Evolutionary conservation across 1,140 invertebrate genomes (phyloP), one percentile per base, ranked within the genome.

Genomic region (Aphelinus certus): DNA sequence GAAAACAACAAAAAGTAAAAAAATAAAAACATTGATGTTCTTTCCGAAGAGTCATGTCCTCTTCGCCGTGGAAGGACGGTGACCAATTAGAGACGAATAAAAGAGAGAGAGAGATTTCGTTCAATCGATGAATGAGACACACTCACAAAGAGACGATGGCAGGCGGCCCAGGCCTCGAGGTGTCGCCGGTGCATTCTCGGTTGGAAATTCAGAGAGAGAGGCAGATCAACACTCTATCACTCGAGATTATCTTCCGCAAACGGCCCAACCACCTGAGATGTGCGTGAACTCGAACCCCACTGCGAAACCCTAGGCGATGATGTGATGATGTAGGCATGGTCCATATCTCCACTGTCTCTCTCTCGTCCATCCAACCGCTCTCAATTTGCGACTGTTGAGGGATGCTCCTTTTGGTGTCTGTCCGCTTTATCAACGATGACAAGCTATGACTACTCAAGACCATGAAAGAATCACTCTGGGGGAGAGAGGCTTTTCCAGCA

Each of bases 41-140:
- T 89, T 89, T 88, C 84, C 87, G 86, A 88, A 89, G 88, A 89
- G 87, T 83, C 85, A 84, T 88, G 84, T 86, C 88, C 88, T 88
- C 88, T 89, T 88, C 86, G 82, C 86, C 86, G 84, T 85, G 88
- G 87, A 88, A 84, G 86, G 66, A 42, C 66, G 85, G 82, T 79
- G 84, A 83, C 82, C 85, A 87, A 80, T 69, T 88, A 88, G 86
- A 86, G 87, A 85, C 83, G 81, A 72, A 83, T 85, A 86, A 68
- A 48, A 51, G 56, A 70, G 67, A 75, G 62, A 83, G 26, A 84
- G 81, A 83, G 83, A 86, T 67, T 63, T 84, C 85, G 85, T 86
- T 84, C 83, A 81, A 83, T 84, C 82, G 83, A 87, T 86, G 85
- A 85, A 84, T 66, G 74, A 75, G 48, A 71, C 56, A 73, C 64